Conservation (phyloP, 1,140 invertebrate species). For the Papilio polyxenes region DNA sequence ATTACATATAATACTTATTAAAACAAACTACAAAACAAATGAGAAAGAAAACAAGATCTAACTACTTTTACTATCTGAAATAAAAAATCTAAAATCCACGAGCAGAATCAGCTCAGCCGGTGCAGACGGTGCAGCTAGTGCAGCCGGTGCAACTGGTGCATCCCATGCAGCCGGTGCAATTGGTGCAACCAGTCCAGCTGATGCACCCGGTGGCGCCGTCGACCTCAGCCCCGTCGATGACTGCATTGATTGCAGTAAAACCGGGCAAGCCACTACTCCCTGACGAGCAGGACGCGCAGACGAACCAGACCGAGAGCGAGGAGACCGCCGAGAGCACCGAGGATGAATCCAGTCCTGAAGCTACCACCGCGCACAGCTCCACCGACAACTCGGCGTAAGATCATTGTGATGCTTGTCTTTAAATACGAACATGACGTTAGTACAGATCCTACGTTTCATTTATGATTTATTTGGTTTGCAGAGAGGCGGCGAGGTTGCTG, state of each 20-base stretch:
- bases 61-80: too few relatives aligned
- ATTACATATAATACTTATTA: too few relatives aligned
- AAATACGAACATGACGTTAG: background rate
- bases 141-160: constrained; percentile 12
- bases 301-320: background rate
- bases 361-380: background rate
- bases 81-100: background rate
- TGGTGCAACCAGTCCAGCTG: background rate
- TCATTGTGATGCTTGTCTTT: background rate
- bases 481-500: background rate
- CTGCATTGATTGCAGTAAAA: background rate
- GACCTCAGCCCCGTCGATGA: background rate
- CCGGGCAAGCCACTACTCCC: background rate
- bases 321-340: background rate
- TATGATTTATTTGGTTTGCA: background rate
- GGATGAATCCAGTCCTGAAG: background rate
- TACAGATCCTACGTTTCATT: too few relatives aligned
- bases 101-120: background rate
- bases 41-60: too few relatives aligned
- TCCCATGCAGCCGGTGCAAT: background rate
- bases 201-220: background rate
- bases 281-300: background rate
- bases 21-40: too few relatives aligned
- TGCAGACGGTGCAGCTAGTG: background rate
- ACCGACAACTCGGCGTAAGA: background rate